These are phyloP conservation scores for Chromobotia macracanthus DNA, from an alignment of 2,797 vertebrate genomes.

Conservation along the genomic window DNA sequence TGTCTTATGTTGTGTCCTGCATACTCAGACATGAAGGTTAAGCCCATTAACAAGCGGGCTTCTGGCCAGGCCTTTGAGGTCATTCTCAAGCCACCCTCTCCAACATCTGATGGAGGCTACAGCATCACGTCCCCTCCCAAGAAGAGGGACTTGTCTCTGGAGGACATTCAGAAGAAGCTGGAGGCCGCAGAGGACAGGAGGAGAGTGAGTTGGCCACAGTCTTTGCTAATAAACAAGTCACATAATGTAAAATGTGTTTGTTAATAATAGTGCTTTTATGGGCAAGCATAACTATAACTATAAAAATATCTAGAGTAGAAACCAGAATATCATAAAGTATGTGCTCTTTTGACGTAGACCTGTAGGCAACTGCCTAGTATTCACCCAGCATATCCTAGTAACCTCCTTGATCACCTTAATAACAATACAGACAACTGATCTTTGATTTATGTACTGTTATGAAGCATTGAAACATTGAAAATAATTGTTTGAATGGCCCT, in stretches of 20 bases:
- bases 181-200: conserved; percentile 96
- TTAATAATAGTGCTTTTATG: not conserved
- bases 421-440: too few species aligned
- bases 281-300: too few species aligned
- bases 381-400: not conserved
- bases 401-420: too few species aligned
- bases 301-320: too few species aligned
- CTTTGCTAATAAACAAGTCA: not conserved
- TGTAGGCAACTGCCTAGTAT: not conserved
- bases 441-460: too few species aligned
- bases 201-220: conserved; percentile 80
- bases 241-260: not conserved
- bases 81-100: conserved; percentile 93
- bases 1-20: not conserved
- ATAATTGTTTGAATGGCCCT: too few species aligned
- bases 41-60: conserved; percentile 94
- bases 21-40: conserved; percentile 92
- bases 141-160: conserved; percentile 93
- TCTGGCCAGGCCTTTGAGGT: conserved; percentile 98
- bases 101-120: conserved; percentile 85
- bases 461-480: too few species aligned
- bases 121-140: conserved; percentile 88
- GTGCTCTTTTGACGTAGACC: too few species aligned
- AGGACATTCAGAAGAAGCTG: conserved; percentile 96
- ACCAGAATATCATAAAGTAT: too few species aligned